Evolutionary conservation across 1,140 invertebrate genomes (phyloP), one percentile per base, ranked within the genome.

Genomic region (Hylaeus anthracinus): DNA sequence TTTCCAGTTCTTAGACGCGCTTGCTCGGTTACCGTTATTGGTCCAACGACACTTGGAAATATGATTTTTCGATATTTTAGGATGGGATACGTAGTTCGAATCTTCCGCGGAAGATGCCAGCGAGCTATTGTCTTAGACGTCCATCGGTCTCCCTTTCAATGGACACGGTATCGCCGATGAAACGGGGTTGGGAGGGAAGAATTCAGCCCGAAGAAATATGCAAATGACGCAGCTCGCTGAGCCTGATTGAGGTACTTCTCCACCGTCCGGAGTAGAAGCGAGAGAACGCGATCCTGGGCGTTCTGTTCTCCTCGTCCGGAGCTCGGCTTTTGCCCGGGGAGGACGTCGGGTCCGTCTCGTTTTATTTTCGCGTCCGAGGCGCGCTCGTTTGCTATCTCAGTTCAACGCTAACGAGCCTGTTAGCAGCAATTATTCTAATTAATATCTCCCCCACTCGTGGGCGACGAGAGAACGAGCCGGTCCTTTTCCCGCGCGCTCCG

Each of bases 371-470:
- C 86, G 79, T 88, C 65, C 79, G 72, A 79, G 87, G 70, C 83
- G 83, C 87, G 76, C 90, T 92, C 89, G 90, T 90, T 91, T 90
- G 90, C 92, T 90, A 92, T 92, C 90, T 88, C 89, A 85, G 90
- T 91, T 84, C 66, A 92, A 90, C 92, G 91, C 90, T 93, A 93
- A 93, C 92, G 91, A 93, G 92, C 89, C 92, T 93, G 92, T 93
- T 93, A 93, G 92, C 92, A 90, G 90, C 91, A 93, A 93, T 93
- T 92, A 93, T 93, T 93, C 91, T 93, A 93, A 93, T 93, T 93
- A 93, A 93, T 93, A 93, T 93, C 90, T 92, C 85, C 85, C 88
- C 89, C 86, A 86, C 87, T 88, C 79, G 75, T 26, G 64, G 72
- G 69, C 77, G 77, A 65, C 70, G 60, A 55, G 55, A 64, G 70